Base-by-base conservation (phyloP, 2,888 invertebrate genomes). In the Lapara coniferarum region DNA sequence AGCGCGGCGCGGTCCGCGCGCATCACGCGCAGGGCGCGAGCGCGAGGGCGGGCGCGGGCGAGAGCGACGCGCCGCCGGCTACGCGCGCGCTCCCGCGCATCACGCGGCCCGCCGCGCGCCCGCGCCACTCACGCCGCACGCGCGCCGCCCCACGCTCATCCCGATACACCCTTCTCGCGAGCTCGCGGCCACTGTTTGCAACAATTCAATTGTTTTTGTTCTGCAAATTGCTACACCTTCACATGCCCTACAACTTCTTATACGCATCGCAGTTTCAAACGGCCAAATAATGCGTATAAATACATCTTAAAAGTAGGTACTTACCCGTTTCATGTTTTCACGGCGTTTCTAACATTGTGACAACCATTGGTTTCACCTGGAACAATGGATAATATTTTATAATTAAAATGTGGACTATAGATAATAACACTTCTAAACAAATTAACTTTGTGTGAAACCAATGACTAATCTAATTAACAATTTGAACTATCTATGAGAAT, bases 1-100 rank as follows among this genome's bases (percentile, higher is more conserved):
- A 95, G 93, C 90, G 94, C 92, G 93, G 95, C 92, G 89, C 90
- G 87, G 82, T 82, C 86, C 84, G 89, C 85, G 88, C 89, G 92
- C 93, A 93, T 93, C 91, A 91, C 93, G 91, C 91, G 91, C 88
- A 74, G 74, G 72, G 75, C 78, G 82, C 85, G 79, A 75, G 79
- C 75, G 87, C 84, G 82, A 73, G 82, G 78, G 83, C 84, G 83
- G 81, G 83, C 87, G 86, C 84, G 81, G 84, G 71, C 87, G 85
- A 84, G 81, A 84, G 82, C 82, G 80, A 81, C 85, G 83, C 82
- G 84, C 83, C 83, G 85, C 85, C 81, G 77, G 78, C 78, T 74
- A 74, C 83, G 87, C 89, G 86, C 85, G 88, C 82, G 82, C 84
- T 78, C 77, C 77, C 74, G 78, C 83, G 84, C 90, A 86, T 87